Evolutionary conservation across 2,888 invertebrate genomes (phyloP).

Genomic region (Amphipyra berbera): DNA sequence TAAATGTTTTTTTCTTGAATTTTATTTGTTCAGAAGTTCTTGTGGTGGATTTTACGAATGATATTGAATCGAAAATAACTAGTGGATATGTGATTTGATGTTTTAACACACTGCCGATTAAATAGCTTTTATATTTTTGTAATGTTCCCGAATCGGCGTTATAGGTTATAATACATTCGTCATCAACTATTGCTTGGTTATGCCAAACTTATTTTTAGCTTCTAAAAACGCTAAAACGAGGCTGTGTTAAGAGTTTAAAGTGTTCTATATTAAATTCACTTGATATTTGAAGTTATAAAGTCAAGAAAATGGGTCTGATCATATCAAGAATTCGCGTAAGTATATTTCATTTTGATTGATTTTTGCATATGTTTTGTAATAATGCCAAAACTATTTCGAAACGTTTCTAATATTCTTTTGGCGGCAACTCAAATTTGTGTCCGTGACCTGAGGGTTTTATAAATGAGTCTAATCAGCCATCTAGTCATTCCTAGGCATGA

Average conservation of each 20-base stretch:
- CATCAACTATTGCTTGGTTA: constrained; percentile 79
- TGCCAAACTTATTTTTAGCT: constrained; percentile 85
- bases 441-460: constrained; percentile 73
- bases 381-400: constrained; percentile 84
- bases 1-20: constrained; percentile 60
- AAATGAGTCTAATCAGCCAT: constrained; percentile 40
- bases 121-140: constrained; percentile 60
- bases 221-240: constrained; percentile 69
- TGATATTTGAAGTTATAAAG: constrained; percentile 51
- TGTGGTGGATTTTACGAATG: constrained; percentile 47
- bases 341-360: constrained; percentile 66
- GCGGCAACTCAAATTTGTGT: constrained; percentile 81
- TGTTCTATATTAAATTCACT: constrained; percentile 61
- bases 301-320: constrained; percentile 90
- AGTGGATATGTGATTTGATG: constrained; percentile 54
- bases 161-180: constrained; percentile 82
- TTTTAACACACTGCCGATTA: constrained; percentile 40
- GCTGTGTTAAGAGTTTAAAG: constrained; percentile 67
- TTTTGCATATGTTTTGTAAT: constrained; percentile 71
- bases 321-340: constrained; percentile 92
- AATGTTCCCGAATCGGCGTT: constrained; percentile 69
- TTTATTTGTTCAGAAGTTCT: constrained; percentile 55
- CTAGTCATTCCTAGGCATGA: constrained; percentile 24
- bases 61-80: constrained; percentile 53
- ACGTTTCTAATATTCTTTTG: constrained; percentile 73